Evolutionary conservation across 2,113 vertebrate genomes (phyloP), one percentile per base, ranked within the genome.

Genomic region (Nansenia antarctica): DNA sequence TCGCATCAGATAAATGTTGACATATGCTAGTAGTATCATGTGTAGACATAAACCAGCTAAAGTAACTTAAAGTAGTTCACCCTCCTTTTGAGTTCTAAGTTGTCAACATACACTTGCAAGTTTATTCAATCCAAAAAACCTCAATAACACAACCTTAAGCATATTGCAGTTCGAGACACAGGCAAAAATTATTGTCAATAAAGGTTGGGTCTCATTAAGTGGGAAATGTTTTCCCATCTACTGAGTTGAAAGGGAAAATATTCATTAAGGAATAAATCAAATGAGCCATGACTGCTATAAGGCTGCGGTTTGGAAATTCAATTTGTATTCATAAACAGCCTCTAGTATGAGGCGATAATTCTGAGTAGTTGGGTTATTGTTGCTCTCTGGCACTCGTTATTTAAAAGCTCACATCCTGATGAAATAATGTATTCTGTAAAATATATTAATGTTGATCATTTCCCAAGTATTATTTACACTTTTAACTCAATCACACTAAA

Each of bases 281-380:
- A 93, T 93, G 92, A 92, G 89, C 81, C 90, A 9, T 90, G 89
- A 89, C 90, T 75, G 81, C 77, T 62, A 69, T 82, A 82, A 82
- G 83, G 82, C 69, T 60, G 78, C 70, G 63, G 83, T 11, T n/a
- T 22, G 62, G 64, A 88, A 90, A 91, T 90, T 90, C 88, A 89
- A 93, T 92, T 92, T 92, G 87, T 88, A 85, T 91, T 88, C 87
- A 87, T 85, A 88, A 89, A 90, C 84, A 85, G 87, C 87, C 87
- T 87, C 81, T 3, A 88, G 86, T 82, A 78, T 76, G 82, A 81
- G 86, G 80, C 82, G 86, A 90, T 90, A 85, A 89, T 89, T 91
- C 85, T 89, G 75, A 82, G 67, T 78, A 88, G 82, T 82, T 85
- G 74, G 77, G 78, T 83, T 72, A 72, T 82, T 81, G 71, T 72